Percentiles rank a stretch among this genome's conserved stretches.
These are phyloP conservation scores for Cairina moschata DNA, from an alignment of 2,113 vertebrate species.

Conservation along the genomic window DNA sequence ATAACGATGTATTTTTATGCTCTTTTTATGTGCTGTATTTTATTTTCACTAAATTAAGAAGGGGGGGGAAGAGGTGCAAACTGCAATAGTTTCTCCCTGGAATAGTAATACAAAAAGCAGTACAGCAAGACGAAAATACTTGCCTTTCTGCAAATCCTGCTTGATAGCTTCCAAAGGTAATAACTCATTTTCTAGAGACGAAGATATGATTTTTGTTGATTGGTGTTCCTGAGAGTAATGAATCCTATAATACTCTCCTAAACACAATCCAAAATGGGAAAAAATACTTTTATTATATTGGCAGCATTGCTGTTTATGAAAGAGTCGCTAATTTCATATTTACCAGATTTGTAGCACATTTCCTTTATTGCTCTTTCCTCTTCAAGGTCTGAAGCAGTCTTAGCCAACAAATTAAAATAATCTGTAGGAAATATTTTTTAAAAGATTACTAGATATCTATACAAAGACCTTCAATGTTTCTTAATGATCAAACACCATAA, in stretches of 20 bases:
- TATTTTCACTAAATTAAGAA: neutral
- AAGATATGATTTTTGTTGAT: slow-evolving; percentile 16
- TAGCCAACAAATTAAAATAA: slow-evolving; percentile 66
- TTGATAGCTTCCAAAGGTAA: slow-evolving; percentile 42
- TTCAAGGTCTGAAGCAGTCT: slow-evolving; percentile 72
- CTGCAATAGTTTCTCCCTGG: neutral
- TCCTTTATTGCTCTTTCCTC: slow-evolving; percentile 79
- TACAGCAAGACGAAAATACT: slow-evolving; percentile 15
- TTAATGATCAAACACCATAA: neutral
- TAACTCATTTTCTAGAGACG: slow-evolving; percentile 35
- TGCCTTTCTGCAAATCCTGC: slow-evolving; percentile 72
- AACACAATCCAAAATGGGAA: neutral
- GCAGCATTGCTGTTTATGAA: neutral
- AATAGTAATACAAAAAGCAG: neutral
- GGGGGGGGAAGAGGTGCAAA: accelerated
- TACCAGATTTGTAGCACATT: slow-evolving; percentile 77
- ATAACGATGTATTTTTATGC: neutral
- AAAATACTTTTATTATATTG: neutral
- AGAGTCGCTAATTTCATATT: slow-evolving; percentile 23
- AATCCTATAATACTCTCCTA: slow-evolving; percentile 78
- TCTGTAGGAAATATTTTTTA: slow-evolving; percentile 56
- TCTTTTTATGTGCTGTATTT: neutral
- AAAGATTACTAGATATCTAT: neutral
- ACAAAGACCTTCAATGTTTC: neutral
- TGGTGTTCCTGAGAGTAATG: slow-evolving; percentile 16